Evolutionary conservation across 2,113 vertebrate species (phyloP), one percentile per base, ranked within the genome.

Genomic region (Leptocoma aspasia): DNA sequence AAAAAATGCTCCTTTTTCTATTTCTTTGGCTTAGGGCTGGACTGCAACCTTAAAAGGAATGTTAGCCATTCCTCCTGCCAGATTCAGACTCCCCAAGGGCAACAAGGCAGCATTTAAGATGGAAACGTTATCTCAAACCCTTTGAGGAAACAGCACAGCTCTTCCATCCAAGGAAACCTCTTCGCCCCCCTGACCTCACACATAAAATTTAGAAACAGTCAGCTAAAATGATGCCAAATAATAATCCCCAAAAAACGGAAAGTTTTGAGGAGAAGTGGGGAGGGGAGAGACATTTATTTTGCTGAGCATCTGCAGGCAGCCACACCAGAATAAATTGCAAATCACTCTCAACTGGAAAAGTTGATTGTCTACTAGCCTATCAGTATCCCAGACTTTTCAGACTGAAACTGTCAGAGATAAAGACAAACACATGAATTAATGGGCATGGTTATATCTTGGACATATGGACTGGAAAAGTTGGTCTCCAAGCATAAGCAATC

Each of bases 71-170:
- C 37, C 35, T 85, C 39, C 88, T 90, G 87, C 57, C 49, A 63
- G 37, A 66, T 42, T 56, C 5, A 4, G 39, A 13, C 11, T 70
- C 23, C 33, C 37, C 35, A 47, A 9, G 39, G n/a, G 30, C 20
- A 35, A 31, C 6, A 39, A 59, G 45, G 53, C 37, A 69, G 73
- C 59, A 50, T 70, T 78, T 91, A 50, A 85, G 35, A 35, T 15
- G 0, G 0, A 44, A 45, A 39, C 21, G 10, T 28, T 72, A 19
- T 52, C 53, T 80, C 1, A 0, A 42, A 42, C 16, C 7, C 64
- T 81, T n/a, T 44, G 56, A 65, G 59, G 28, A 83, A 77, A 41
- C 7, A n/a, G 41, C 45, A 61, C 53, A 86, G 24, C 24, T 39
- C 22, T 75, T 73, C 26, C 18, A 11, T n/a, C n/a, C n/a, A n/a